Evolutionary conservation across 2,888 invertebrate species (phyloP).

Genomic region (Busseola fusca): DNA sequence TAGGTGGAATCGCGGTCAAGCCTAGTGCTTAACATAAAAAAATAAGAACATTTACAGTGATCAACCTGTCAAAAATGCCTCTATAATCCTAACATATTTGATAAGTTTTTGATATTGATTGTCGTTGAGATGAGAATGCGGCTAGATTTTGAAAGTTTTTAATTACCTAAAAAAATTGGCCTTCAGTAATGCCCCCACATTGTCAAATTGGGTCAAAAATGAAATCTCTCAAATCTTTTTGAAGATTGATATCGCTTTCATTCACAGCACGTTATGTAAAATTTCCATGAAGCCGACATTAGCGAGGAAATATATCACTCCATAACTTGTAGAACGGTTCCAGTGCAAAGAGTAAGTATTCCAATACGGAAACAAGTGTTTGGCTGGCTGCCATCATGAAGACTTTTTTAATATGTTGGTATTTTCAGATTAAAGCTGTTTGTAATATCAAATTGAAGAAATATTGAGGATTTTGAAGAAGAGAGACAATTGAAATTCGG

Average conservation of each 20-base stretch:
- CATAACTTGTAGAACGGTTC: conserved; percentile 25
- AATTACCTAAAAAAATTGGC: neutral
- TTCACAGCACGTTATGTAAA: neutral
- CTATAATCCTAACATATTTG: neutral
- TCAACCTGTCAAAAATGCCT: neutral
- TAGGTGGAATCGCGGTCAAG: too few species aligned
- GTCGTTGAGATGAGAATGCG: neutral
- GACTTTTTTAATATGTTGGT: conserved; percentile 59
- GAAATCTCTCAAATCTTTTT: neutral
- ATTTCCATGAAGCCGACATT: neutral
- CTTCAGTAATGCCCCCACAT: neutral
- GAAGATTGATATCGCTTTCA: neutral
- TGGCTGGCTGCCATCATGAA: conserved; percentile 43
- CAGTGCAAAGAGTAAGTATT: conserved; percentile 40
- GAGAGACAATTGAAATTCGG: neutral
- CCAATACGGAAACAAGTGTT: conserved; percentile 44
- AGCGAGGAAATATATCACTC: conserved; percentile 30
- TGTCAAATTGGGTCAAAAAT: neutral
- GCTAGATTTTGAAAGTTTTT: neutral
- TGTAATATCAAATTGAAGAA: conserved; percentile 10
- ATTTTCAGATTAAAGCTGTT: conserved; percentile 16
- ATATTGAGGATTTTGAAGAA: neutral
- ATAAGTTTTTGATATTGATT: neutral
- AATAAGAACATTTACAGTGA: neutral
- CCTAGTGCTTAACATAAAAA: too few species aligned